These are phyloP conservation scores for Pammene aurita DNA, from an alignment of 2,888 invertebrate genomes.

Conservation along the genomic window DNA sequence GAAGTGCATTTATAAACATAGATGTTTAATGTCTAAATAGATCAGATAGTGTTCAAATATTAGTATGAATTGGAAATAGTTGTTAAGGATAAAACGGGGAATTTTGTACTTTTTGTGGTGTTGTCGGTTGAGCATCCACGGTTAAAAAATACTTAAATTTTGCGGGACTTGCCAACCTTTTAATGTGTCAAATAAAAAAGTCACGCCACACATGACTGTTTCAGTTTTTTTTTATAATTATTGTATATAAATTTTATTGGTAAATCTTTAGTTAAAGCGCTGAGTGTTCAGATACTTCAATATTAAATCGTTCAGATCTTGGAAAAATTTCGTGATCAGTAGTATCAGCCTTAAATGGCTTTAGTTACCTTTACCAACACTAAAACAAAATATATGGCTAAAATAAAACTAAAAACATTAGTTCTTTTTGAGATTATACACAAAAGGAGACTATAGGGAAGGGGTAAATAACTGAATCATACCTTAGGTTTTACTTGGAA, in stretches of 20 bases:
- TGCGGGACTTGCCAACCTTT: conserved; percentile 50
- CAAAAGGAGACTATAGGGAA: too few species aligned
- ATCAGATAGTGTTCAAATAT: conserved; percentile 75
- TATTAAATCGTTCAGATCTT: conserved; percentile 5
- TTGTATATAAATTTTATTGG: conserved; percentile 38
- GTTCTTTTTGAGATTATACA: too few species aligned
- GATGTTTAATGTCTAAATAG: conserved; percentile 74
- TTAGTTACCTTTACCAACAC: neutral
- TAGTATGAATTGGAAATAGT: conserved; percentile 66
- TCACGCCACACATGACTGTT: conserved; percentile 33
- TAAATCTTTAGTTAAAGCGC: conserved; percentile 53
- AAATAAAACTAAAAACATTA: too few species aligned
- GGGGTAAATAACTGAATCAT: too few species aligned
- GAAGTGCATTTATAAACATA: conserved; percentile 82
- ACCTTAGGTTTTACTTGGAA: too few species aligned
- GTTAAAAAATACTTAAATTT: conserved; percentile 20
- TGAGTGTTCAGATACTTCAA: conserved; percentile 47
- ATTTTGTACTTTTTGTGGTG: conserved; percentile 80
- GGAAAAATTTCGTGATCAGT: neutral
- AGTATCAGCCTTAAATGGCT: neutral
- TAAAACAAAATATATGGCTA: too few species aligned
- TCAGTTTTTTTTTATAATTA: conserved; percentile 33
- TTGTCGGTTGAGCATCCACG: conserved; percentile 66
- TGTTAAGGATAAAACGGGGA: conserved; percentile 66
- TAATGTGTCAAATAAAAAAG: conserved; percentile 65